A percentile compares a stretch with the other conserved stretches of the same genome.
These are phyloP conservation scores for Hetaerina titia DNA, from an alignment of 2,888 invertebrate genomes.

Conservation along the genomic window DNA sequence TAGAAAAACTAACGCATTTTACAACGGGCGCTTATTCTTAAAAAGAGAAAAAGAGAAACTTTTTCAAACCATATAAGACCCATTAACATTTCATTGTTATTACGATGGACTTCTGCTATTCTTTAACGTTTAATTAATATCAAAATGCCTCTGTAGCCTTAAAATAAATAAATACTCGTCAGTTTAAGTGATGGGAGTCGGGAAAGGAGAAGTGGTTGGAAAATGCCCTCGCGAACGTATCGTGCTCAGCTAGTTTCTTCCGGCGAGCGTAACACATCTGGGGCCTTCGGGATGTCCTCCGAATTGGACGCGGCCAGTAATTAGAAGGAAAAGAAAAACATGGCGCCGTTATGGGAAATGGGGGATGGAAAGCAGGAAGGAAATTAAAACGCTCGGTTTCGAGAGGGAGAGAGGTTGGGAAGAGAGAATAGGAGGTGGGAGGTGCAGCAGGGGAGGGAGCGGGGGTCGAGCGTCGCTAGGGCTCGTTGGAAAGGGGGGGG, in stretches of 20 bases:
- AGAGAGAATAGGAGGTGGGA: not conserved
- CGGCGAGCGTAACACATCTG: not conserved
- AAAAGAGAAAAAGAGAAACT: no score
- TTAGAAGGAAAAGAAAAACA: not conserved
- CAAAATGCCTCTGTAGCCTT: no score
- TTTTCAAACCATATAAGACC: no score
- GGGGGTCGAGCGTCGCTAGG: not conserved
- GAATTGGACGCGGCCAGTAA: not conserved
- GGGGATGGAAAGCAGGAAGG: not conserved
- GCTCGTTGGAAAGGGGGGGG: not conserved
- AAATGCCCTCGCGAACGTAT: not conserved
- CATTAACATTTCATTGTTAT: no score
- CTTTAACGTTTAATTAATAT: no score
- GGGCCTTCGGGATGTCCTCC: not conserved
- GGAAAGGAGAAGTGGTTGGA: no score
- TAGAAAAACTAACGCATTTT: no score
- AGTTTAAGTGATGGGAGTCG: no score
- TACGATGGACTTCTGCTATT: no score
- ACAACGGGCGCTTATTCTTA: no score
- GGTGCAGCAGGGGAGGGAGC: no score
- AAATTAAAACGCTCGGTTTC: not conserved
- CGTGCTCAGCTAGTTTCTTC: not conserved
- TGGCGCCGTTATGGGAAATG: not conserved
- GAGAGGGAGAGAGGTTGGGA: conserved; percentile 1
- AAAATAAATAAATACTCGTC: no score